Evolutionary conservation across 2,888 invertebrate species (phyloP), one percentile per base, ranked within the genome.

Genomic region (Mystacides longicornis): DNA sequence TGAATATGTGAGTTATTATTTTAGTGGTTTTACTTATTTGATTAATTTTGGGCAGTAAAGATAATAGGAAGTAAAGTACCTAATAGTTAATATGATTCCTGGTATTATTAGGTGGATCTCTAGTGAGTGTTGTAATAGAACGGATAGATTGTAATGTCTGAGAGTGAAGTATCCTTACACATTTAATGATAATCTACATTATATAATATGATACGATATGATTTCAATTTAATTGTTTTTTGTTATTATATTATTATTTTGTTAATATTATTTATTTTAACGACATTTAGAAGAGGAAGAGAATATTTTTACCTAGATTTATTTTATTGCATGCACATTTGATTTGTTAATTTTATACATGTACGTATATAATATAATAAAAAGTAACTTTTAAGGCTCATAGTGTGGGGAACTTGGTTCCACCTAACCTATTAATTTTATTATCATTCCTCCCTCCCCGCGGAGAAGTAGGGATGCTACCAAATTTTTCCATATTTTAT

Each of bases 191-290:
- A 43, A 27, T 37, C 19, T 27, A 27, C 11, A 43, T 46, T 46
- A 46, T 46, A 46, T 21, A n/a, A 43, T 16, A 46, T 21, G 9
- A 46, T 21, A 19, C 5, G 11, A 19, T 21, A 46, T 19, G 18
- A 21, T 46, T 46, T 46, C 20, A 46, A 19, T 46, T 46, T 46
- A 46, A 52, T n/a, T 52, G 49, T 33, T 53, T 52, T 54, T 58
- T 60, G 57, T 59, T 59, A 31, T 52, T 59, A 56, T 46, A 51
- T 45, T 48, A 46, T 50, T 46, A 48, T 56, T 58, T 57, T 57
- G 57, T 57, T 60, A 60, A 57, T 55, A 55, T 59, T 59, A 59
- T 56, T 59, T 52, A 57, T 57, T 57, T 51, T 54, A 57, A 45
- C 54, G 53, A 57, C 51, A 52, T 58, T 60, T 56, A 51, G 50